Conservation (phyloP, 2,113 vertebrate species). For the Atlantisia rogersi region DNA sequence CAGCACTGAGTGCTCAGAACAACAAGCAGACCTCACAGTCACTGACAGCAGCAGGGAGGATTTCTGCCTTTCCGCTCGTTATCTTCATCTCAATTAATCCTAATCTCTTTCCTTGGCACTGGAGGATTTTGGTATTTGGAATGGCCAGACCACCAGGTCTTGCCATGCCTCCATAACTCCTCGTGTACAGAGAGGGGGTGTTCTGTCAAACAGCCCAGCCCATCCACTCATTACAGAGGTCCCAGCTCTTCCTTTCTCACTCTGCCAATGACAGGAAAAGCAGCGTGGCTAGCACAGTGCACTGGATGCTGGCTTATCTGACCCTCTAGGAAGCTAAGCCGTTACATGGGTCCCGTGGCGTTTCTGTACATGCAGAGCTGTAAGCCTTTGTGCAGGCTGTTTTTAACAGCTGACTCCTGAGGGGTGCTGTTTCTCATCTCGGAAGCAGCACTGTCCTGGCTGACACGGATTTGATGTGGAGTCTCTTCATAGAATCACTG, state of each 20-base stretch:
- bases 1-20: not conserved
- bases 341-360: not conserved
- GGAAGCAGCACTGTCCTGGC: not conserved
- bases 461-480: not conserved
- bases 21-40: not conserved
- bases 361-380: not conserved
- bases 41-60: not conserved
- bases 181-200: not conserved
- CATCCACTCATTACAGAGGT: not conserved
- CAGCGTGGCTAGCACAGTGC: accelerated
- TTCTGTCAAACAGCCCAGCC: not conserved
- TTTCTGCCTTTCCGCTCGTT: not conserved
- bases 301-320: accelerated
- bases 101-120: not conserved
- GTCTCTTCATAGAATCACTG: not conserved
- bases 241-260: not conserved
- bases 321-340: not conserved
- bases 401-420: not conserved
- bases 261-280: not conserved
- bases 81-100: not conserved
- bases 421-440: not conserved
- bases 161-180: not conserved
- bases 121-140: not conserved
- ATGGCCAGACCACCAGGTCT: not conserved
- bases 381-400: not conserved